Evolutionary conservation across 2,888 invertebrate species (phyloP).

Genomic region (Saturnia pavonia): DNA sequence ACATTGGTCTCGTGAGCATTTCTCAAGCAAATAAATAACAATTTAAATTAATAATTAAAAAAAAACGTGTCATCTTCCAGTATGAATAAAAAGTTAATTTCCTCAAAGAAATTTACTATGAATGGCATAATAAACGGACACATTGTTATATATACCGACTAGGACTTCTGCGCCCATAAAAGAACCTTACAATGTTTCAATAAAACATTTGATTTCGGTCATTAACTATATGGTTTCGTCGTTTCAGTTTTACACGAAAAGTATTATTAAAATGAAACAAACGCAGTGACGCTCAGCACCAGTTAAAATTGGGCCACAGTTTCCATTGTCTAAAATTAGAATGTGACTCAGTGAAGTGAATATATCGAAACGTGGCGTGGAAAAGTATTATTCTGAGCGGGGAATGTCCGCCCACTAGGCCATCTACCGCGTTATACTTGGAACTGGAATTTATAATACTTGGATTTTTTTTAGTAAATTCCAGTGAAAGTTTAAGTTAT

Average conservation of each 20-base stretch:
- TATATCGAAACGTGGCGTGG: conserved; percentile 61
- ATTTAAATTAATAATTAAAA: too few species aligned
- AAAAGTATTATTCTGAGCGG: conserved; percentile 69
- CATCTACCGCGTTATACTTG: conserved; percentile 36
- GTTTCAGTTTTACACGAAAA: conserved; percentile 13
- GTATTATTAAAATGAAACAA: conserved; percentile 19
- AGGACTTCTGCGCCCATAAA: not conserved
- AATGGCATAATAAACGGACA: not conserved
- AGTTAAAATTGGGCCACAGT: conserved; percentile 62
- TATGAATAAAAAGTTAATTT: not conserved
- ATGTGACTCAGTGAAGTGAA: conserved; percentile 69
- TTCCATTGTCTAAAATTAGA: conserved; percentile 70
- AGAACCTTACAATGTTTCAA: not conserved
- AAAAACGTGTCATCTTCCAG: not conserved
- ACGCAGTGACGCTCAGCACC: conserved; percentile 31
- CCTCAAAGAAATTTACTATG: not conserved
- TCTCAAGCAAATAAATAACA: not conserved
- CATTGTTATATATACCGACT: not conserved
- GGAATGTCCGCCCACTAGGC: conserved; percentile 66
- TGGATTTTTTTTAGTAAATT: conserved; percentile 27
- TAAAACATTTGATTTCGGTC: not conserved
- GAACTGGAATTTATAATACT: too few species aligned
- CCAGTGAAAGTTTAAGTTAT: not conserved
- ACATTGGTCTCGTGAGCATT: not conserved
- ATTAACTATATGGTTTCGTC: not conserved